These are phyloP conservation scores for Meloidogyne hapla DNA, from an alignment of 1,140 invertebrate species.

Conservation along the genomic window DNA sequence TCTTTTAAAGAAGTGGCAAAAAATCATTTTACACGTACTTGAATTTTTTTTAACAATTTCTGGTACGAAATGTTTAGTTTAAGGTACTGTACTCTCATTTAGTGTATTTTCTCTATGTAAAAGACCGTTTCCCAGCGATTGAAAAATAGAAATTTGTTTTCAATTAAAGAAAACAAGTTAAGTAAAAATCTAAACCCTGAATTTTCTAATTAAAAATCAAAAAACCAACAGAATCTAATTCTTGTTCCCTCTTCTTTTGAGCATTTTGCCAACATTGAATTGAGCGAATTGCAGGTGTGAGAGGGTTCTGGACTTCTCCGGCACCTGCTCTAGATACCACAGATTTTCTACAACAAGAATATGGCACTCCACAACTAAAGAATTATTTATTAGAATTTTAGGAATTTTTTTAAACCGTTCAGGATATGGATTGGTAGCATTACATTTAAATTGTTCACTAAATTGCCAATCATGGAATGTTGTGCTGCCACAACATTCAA, in stretches of 20 bases:
- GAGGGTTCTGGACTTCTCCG: conserved; percentile 35
- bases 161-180: too few species aligned
- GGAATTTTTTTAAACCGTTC: conserved; percentile 43
- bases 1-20: too few species aligned
- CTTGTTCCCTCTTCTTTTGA: conserved; percentile 57
- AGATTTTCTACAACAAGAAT: conserved; percentile 56
- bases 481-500: conserved; percentile 62
- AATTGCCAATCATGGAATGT: conserved; percentile 62
- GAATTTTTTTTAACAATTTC: too few species aligned
- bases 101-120: too few species aligned
- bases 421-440: conserved; percentile 60
- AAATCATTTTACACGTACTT: too few species aligned
- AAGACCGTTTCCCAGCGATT: too few species aligned
- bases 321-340: conserved; percentile 55
- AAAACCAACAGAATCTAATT: conserved; percentile 46
- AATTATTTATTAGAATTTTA: not conserved
- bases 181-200: too few species aligned
- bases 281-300: conserved; percentile 61
- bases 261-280: conserved; percentile 62
- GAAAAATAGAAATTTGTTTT: too few species aligned
- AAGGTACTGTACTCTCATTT: too few species aligned
- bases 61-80: too few species aligned
- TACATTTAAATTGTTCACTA: conserved; percentile 62
- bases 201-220: not conserved
- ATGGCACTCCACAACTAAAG: conserved; percentile 57